Conservation (phyloP, 2,888 invertebrate species). For the Unio pictorum region DNA sequence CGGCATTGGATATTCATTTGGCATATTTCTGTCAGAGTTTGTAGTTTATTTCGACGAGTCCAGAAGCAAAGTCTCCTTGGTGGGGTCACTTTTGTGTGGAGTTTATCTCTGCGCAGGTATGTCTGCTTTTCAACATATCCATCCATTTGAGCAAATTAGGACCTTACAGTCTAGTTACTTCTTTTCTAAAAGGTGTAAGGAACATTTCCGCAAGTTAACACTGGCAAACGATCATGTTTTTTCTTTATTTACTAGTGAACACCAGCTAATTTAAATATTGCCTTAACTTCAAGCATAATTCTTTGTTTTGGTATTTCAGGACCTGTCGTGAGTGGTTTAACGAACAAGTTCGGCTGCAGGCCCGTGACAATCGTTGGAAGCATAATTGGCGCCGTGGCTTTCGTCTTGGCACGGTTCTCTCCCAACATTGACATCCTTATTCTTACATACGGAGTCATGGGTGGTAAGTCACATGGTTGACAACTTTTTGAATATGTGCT, state of each 20-base stretch:
- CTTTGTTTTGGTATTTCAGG: constrained; percentile 74
- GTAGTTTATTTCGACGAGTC: constrained; percentile 81
- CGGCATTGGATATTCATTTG: constrained; percentile 93
- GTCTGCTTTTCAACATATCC: constrained; percentile 7
- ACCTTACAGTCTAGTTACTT: no score
- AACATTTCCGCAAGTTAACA: no score
- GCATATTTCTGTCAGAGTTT: constrained; percentile 81
- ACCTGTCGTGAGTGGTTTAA: constrained; percentile 93
- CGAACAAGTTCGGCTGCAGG: constrained; percentile 94
- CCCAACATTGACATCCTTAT: constrained; percentile 86
- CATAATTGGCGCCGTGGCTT: constrained; percentile 81
- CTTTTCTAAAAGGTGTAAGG: no score
- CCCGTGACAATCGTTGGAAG: constrained; percentile 89
- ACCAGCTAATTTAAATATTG: neutral
- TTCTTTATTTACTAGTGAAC: neutral
- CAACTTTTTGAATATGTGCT: no score
- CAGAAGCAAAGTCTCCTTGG: constrained; percentile 85
- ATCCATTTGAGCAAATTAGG: no score
- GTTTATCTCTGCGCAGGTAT: constrained; percentile 90
- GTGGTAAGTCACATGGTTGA: constrained; percentile 77
- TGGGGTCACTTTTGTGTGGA: constrained; percentile 91
- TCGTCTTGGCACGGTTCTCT: constrained; percentile 83
- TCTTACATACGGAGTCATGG: constrained; percentile 87
- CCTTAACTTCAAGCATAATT: neutral
- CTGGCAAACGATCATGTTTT: neutral